Conservation (phyloP, 2,113 vertebrate species). For the Mugil cephalus region DNA sequence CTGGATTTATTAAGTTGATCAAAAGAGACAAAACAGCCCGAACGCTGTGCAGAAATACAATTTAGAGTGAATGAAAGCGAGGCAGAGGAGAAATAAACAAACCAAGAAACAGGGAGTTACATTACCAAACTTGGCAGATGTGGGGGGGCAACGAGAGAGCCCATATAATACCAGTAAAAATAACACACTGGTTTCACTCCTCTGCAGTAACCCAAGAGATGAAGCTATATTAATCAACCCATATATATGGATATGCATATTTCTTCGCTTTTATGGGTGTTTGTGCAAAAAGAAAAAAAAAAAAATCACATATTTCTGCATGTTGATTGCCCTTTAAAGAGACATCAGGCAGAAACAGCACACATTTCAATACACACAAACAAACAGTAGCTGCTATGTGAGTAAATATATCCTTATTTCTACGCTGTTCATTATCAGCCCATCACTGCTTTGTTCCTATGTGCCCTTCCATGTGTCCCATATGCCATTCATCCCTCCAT, state of each 20-base stretch:
- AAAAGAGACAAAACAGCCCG: constrained; percentile 62
- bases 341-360: too few species aligned
- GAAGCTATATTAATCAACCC: not conserved
- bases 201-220: not conserved
- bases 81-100: constrained; percentile 54
- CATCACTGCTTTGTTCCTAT: not conserved
- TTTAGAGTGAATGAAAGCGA: constrained; percentile 38
- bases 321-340: constrained; percentile 7
- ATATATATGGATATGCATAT: too few species aligned
- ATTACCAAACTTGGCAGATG: constrained; percentile 35
- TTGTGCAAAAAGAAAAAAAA: not conserved
- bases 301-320: not conserved
- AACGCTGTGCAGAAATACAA: constrained; percentile 37
- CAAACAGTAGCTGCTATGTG: too few species aligned
- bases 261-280: not conserved
- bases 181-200: not conserved
- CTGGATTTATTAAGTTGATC: constrained; percentile 50
- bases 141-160: not conserved
- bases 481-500: not conserved
- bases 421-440: not conserved
- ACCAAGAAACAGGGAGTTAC: constrained; percentile 38
- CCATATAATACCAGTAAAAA: not conserved
- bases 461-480: not conserved
- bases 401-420: not conserved
- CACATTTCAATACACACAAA: too few species aligned